Base-by-base conservation (phyloP, 2,113 vertebrate species). In the Pleuronectes platessa region DNA sequence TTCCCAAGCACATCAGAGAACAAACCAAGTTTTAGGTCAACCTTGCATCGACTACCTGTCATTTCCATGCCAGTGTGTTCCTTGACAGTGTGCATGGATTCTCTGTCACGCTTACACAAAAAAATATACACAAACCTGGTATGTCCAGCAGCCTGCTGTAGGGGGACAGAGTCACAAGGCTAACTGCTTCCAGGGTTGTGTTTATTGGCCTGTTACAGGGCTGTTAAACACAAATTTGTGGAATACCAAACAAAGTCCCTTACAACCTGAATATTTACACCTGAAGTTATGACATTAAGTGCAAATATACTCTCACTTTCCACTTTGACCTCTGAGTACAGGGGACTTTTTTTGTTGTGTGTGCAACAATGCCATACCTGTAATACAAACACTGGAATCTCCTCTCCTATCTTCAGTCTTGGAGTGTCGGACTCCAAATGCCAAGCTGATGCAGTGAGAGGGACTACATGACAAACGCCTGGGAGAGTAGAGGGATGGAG, bases 201-300 rank as follows among this genome's bases (percentile, higher is more conserved):
- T 89, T 93, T 91, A 91, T 90, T 90, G 86, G 86, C 76, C 78
- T 87, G 87, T 89, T 89, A 83, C 77, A 73, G 79, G 89, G 80
- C 79, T 90, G 87, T 89, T 89, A 88, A 91, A 90, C 84, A 92
- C 80, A 90, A 90, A 90, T 87, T 31, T 31, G 31, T 31, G 31
- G 31, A 31, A 31, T 31, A 31, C 31, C 31, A 31, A 31, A 31
- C 31, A 7, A 5, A 7, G 31, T 31, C 31, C 31, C 31, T 31
- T 31, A 31, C 31, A 31, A 31, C 31, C 5, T 31, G 31, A 7
- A 31, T 31, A 31, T 31, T 31, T 85, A 78, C 77, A 74, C 86
- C 82, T 80, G 54, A 49, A 67, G 45, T 40, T 76, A 78, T 84
- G 80, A 88, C 81, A 71, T 72, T 13, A 47, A 31, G 0, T 31